Conservation (phyloP, 1,140 invertebrate genomes). For the Coenobita brevimanus region DNA sequence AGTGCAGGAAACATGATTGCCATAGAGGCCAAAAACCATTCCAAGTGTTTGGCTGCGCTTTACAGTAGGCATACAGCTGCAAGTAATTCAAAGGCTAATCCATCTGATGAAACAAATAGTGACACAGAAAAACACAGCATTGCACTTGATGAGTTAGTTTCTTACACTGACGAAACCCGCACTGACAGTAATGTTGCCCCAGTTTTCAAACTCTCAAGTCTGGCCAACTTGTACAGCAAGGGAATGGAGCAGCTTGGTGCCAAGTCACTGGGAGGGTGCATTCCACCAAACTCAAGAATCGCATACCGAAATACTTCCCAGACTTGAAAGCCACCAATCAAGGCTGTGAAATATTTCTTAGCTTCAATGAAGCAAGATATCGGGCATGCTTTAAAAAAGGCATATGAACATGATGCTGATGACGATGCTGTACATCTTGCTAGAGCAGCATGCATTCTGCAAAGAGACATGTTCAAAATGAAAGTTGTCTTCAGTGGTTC, state of each 20-base stretch:
- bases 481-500: conserved; percentile 4
- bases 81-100: neutral
- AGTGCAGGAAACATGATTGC: no score
- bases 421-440: conserved; percentile 28
- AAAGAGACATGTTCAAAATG: conserved; percentile 30
- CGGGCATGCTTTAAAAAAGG: neutral
- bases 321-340: conserved; percentile 10
- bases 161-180: conserved; percentile 18
- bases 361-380: neutral
- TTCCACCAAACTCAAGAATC: conserved; percentile 3
- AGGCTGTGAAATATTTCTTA: conserved; percentile 9
- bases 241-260: neutral
- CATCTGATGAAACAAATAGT: neutral
- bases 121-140: conserved; percentile 12
- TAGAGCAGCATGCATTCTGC: conserved; percentile 8
- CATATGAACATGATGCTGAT: conserved; percentile 36
- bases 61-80: no score
- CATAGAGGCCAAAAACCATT: no score
- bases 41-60: no score
- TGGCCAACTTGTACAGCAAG: neutral
- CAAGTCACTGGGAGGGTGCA: neutral
- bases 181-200: conserved; percentile 5
- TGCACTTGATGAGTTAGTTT: conserved; percentile 22
- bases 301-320: neutral
- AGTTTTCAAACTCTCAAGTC: conserved; percentile 1